Base-by-base conservation (phyloP, 2,113 vertebrate species). In the Uropsilus gracilis region DNA sequence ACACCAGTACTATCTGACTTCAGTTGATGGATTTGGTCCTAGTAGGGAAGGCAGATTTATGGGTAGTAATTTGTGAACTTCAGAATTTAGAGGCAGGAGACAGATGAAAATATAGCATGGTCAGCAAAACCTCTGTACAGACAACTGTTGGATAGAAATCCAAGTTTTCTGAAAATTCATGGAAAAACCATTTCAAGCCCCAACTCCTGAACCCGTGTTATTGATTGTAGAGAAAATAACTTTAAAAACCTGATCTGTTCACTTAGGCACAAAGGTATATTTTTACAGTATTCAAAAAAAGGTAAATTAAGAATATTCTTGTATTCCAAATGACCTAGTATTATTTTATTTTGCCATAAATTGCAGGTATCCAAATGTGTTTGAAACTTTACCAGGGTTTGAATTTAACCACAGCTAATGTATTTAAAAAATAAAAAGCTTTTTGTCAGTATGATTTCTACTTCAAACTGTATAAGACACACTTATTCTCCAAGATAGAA, bases 301-400 rank as follows among this genome's bases (percentile, higher is more conserved):
- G 78, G 28, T 95, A 93, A 95, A 95, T 86, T 93, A 82, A 48
- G 42, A 93, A 91, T 97, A 81, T 86, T 89, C 44, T 92, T 95
- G 77, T 94, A 92, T 89, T 96, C 95, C 88, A 94, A 97, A 61
- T 91, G 97, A 95, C 82, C 72, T 95, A 93, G 72, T 72, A 89
- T 89, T 87, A 73, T 97, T 80, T 93, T 81, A 97, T 98, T 97
- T 97, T 94, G 96, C 77, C 53, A 80, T 97, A 97, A 98, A 97
- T 96, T 97, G 50, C 73, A 76, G 61, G 93, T 86, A 97, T 95
- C 84, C 86, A 73, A 89, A 97, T 91, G 89, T 95, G 89, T 96
- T 95, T 96, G 94, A 91, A 97, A 97, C 77, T 57, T 86, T 96
- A 94, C 93, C 77, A 95, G 96, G 97, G 96, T 95, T 88, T 96